Base-by-base conservation (phyloP, 2,113 vertebrate species). In the Steatornis caripensis region DNA sequence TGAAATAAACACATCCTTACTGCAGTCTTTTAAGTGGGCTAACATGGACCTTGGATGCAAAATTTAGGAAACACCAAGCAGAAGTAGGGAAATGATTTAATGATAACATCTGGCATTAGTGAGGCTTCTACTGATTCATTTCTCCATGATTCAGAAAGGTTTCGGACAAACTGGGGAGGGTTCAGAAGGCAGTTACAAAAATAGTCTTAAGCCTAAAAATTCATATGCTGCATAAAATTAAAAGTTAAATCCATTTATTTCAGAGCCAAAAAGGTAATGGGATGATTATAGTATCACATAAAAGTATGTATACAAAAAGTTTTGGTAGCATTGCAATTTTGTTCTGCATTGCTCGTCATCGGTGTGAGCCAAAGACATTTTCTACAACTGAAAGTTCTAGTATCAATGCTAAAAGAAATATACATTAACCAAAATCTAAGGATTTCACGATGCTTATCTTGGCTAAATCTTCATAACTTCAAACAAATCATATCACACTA, bases 21-120 rank as follows among this genome's bases (percentile, higher is more conserved):
- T 65, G 58, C 54, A 65, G 54, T 48, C 49, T 48, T 83, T 23
- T 74, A 65, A 70, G 70, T 88, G 71, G 49, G 58, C 29, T 93
- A 83, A 74, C 12, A 21, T 10, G 23, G 51, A 57, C 62, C 23
- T 62, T 7, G 16, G 49, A 65, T 1, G 6, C 30, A 91, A 87
- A 95, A 90, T 20, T n/a, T 39, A 90, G 87, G 12, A 80, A 96
- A 88, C 46, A 86, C 72, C 14, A 71, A 96, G 82, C 66, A 91
- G 93, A 87, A 96, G 68, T 18, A 74, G 79, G 71, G 76, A 95
- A 95, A 80, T 93, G n/a, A 95, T 81, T 93, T 94, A 96, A 93
- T 86, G 61, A 85, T 62, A 95, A 90, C 85, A 96, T 90, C 85
- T 92, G 88, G 82, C 85, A 94, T 68, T 90, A 92, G 49, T 55